Base-by-base conservation (phyloP, 2,797 vertebrate genomes). In the Sebastes flavidus region DNA sequence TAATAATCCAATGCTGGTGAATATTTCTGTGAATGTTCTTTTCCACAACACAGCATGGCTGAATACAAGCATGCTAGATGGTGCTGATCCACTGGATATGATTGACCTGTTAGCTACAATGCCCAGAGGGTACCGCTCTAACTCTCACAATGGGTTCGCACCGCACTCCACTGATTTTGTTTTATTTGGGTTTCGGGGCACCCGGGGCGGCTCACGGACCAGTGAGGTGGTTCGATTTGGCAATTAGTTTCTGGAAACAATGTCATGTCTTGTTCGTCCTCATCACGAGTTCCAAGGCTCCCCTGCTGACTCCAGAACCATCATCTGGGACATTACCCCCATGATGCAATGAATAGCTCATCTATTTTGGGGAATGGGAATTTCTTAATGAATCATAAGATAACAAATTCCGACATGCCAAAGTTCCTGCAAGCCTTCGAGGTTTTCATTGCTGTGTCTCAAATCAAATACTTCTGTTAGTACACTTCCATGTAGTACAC, bases 211-310 rank as follows among this genome's bases (percentile, higher is more conserved):
- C 59, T 87, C 70, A 78, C n/a, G 65, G 75, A 87, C 81, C 36
- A 86, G 59, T 18, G 78, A 89, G 77, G 30, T 55, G 75, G 81
- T 88, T 87, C 77, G 74, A 87, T 84, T 73, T 74, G 59, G 76
- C 81, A 88, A 81, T 87, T 88, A 80, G 61, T 67, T 81, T 63
- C 56, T 78, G 61, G 78, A 83, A 90, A 96, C 91, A 95, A 93
- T 83, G 81, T 75, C 55, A 73, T 30, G 82, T 88, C 73, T 93
- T 95, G 85, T 92, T 90, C 79, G 60, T 77, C 46, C 55, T 84
- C 75, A 70, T 92, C 90, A 93, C 67, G 49, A 81, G 88, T 56
- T 85, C 22, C 65, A 49, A 60, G 70, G 16, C 70, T 80, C 46
- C 72, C 72, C 68, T 83, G 83, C 84, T 82, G 82, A 85, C 83